A percentile compares a stretch with the other conserved stretches of the same genome.
Conservation (phyloP, 2,113 vertebrate species). For the Tenrec ecaudatus region DNA sequence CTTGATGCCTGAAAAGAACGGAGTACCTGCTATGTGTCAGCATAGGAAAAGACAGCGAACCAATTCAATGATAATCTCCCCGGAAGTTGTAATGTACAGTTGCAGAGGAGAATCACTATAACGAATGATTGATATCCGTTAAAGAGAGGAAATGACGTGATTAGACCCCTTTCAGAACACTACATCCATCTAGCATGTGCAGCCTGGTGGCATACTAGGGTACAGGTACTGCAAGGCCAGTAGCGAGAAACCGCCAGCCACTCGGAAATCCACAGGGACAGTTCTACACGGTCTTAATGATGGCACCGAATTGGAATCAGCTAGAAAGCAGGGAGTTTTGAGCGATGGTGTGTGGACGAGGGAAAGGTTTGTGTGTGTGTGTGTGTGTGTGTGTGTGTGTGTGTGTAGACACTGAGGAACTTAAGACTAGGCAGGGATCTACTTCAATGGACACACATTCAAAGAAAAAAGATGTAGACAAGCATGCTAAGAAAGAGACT, state of each 20-base stretch:
- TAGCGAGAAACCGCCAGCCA: no score
- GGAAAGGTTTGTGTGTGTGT: neutral
- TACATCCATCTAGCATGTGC: neutral
- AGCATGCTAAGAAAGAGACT: neutral
- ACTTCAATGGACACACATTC: neutral
- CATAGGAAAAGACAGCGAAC: neutral
- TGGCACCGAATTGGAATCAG: no score
- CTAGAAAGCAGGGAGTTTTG: no score
- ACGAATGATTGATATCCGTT: neutral
- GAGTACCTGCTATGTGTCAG: neutral
- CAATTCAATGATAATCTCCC: neutral
- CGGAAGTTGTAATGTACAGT: neutral
- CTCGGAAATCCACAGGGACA: no score
- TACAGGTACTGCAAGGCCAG: no score
- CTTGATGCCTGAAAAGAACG: neutral
- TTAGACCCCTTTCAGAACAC: neutral
- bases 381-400: neutral
- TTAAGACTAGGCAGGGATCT: neutral
- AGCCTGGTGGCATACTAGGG: no score
- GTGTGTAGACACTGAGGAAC: neutral
- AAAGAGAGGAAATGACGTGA: constrained; percentile 1
- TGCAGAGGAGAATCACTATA: neutral
- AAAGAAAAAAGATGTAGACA: constrained; percentile 37
- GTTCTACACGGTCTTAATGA: no score
- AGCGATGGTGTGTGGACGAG: neutral